Evolutionary conservation across 1,140 invertebrate genomes (phyloP), one percentile per base, ranked within the genome.

Genomic region (Drosophila navojoa): DNA sequence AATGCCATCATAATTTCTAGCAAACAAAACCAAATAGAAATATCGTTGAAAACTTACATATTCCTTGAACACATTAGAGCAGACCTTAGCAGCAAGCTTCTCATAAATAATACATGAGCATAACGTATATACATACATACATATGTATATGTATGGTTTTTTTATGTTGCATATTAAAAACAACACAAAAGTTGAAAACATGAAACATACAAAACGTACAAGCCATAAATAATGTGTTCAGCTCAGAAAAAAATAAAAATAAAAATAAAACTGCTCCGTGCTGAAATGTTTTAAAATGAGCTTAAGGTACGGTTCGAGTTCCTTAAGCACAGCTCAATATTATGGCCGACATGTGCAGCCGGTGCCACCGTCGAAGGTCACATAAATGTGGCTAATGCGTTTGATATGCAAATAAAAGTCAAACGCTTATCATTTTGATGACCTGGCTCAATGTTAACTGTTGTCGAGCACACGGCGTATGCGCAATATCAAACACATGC

Each of bases 181-280:
- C 15, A 47, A 16, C 35, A 44, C 47, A 50, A 16, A 10, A 5
- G 22, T 10, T 35, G 32, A 9, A 4, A 13, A 50, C 55, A 44
- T 45, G n/a, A 11, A 57, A 57, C 32, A 61, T 10, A 16, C 57
- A 62, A 62, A 80, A 80, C 80, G 81, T 85, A 73, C 62, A 16
- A 49, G 57, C 60, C 77, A 84, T 84, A 84, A 84, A 84, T 84
- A 84, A 80, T 80, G 80, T 47, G 81, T 85, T 84, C 80, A 22
- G 19, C 19, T 22, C 19, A 22, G 76, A 79, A 67, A 66, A 58
- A 58, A 76, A 58, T 53, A 63, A 60, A 77, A 77, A 73, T 6
- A 64, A 25, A 25, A 49, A 78, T 71, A 81, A 68, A 64, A 27
- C 10, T 76, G 66, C 52, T 76, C 75, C 79, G 76, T 81, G 79